Conservation (phyloP, 2,113 vertebrate species). For the Neopipo cinnamomea region DNA sequence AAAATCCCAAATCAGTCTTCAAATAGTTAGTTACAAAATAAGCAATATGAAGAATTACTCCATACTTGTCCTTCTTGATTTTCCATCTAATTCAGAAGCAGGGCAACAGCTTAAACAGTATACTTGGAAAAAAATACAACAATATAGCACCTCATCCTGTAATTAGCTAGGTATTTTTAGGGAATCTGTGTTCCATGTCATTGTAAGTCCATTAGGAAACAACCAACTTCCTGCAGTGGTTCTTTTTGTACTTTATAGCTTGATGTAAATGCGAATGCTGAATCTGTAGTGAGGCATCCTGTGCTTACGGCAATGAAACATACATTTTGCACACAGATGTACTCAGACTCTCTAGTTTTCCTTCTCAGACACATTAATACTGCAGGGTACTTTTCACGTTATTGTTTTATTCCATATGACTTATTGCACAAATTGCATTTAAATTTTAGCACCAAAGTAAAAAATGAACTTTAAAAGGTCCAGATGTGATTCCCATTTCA, state of each 20-base stretch:
- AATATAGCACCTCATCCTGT: background rate
- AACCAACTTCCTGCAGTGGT: background rate
- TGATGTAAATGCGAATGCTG: background rate
- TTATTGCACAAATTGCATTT: background rate
- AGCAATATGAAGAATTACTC: background rate
- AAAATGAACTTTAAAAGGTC: background rate
- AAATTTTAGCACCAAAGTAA: background rate
- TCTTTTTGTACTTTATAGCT: background rate
- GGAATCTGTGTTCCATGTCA: background rate
- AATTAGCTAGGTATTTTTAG: background rate
- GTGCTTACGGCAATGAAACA: background rate
- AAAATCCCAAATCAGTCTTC: background rate
- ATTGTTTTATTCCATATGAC: conserved; percentile 6
- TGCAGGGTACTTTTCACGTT: background rate
- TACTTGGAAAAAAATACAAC: background rate
- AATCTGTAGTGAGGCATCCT: background rate
- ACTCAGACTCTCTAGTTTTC: background rate
- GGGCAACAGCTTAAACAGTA: background rate
- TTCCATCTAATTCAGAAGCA: background rate
- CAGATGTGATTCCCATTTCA: background rate
- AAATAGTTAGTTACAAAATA: background rate
- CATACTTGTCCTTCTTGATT: background rate
- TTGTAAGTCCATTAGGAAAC: background rate
- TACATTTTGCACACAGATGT: background rate
- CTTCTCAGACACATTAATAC: background rate